Conservation (phyloP, 2,113 vertebrate genomes). For the Phalacrocorax aristotelis region DNA sequence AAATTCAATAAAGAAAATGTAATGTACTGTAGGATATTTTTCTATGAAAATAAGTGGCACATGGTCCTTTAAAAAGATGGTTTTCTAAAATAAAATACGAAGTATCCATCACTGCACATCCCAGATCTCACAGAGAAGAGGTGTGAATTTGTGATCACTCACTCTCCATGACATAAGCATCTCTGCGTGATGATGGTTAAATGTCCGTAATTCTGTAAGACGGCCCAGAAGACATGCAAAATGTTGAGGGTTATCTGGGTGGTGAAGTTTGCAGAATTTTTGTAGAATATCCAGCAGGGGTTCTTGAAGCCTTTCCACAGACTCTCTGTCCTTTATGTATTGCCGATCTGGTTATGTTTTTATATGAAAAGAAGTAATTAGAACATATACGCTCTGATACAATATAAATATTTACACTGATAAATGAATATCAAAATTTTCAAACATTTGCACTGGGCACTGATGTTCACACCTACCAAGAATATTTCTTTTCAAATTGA, state of each 20-base stretch:
- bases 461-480: not conserved
- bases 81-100: not conserved
- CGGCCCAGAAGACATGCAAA: slow-evolving; percentile 95
- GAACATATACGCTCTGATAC: not conserved
- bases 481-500: not conserved
- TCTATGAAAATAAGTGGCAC: not conserved
- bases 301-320: slow-evolving; percentile 93
- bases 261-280: slow-evolving; percentile 88
- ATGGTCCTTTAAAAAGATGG: slow-evolving; percentile 13
- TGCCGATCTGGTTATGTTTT: slow-evolving; percentile 82
- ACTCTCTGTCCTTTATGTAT: slow-evolving; percentile 89
- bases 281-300: slow-evolving; percentile 88
- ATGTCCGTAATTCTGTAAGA: slow-evolving; percentile 91
- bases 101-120: slow-evolving; percentile 85
- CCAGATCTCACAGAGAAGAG: slow-evolving; percentile 98
- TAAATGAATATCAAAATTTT: not conserved
- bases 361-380: slow-evolving; percentile 2
- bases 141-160: slow-evolving; percentile 95
- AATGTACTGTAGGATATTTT: not conserved
- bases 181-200: slow-evolving; percentile 93
- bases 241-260: slow-evolving; percentile 88
- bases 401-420: not conserved
- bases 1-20: slow-evolving; percentile 45
- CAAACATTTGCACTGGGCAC: not conserved
- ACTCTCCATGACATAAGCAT: slow-evolving; percentile 95